A percentile compares a stretch with the other conserved stretches of the same genome.
Conservation (phyloP, 2,797 vertebrate genomes). For the Pyrocephalus nanus region DNA sequence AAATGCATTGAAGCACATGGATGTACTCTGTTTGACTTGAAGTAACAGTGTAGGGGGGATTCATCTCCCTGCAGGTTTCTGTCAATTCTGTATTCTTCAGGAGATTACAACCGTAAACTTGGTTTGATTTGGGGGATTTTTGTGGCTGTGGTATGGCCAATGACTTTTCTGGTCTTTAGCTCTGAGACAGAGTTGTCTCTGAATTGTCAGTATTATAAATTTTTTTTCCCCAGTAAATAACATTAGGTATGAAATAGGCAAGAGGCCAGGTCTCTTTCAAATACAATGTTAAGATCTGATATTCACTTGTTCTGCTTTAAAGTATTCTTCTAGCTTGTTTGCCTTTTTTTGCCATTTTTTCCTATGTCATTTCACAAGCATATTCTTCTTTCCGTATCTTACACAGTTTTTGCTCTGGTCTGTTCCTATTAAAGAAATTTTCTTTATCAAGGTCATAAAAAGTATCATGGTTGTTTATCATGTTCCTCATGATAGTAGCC, state of each 20-base stretch:
- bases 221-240: neutral
- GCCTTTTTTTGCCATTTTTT: neutral
- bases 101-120: neutral
- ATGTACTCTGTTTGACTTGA: neutral
- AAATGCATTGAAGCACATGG: neutral
- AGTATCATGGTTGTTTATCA: neutral
- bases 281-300: neutral
- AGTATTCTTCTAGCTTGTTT: neutral
- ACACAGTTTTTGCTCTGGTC: neutral
- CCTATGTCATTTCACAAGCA: neutral
- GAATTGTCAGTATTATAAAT: neutral
- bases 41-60: neutral
- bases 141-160: neutral
- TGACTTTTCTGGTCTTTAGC: neutral
- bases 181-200: neutral
- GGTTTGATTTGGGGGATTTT: neutral
- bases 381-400: neutral
- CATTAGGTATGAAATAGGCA: neutral
- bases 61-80: neutral
- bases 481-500: neutral
- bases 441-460: neutral
- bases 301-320: neutral
- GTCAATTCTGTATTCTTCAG: constrained; percentile 6
- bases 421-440: neutral
- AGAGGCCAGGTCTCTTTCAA: neutral